Conservation (phyloP, 2,888 invertebrate genomes). For the Limnephilus marmoratus region DNA sequence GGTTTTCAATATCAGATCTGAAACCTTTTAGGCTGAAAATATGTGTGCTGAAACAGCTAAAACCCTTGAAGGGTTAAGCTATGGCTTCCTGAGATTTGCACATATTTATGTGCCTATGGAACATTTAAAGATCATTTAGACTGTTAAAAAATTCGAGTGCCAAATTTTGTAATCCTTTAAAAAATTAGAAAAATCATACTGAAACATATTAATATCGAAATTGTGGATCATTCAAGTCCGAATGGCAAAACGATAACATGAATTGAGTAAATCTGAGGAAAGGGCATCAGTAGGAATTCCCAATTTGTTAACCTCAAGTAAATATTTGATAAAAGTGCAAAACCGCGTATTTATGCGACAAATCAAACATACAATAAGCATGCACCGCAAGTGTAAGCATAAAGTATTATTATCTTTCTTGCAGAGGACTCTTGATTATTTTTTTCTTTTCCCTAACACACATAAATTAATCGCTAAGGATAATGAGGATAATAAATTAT, state of each 20-base stretch:
- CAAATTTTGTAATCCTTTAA: neutral
- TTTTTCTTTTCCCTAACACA: neutral
- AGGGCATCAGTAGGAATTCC: neutral
- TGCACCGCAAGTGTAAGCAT: neutral
- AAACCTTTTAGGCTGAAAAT: no score
- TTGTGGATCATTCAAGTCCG: neutral
- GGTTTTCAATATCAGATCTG: no score
- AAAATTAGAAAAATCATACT: neutral
- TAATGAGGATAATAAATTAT: neutral
- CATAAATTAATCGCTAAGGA: neutral
- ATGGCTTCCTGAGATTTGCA: neutral
- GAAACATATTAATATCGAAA: neutral
- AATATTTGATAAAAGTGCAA: no score
- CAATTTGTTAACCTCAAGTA: neutral
- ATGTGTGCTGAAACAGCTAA: no score
- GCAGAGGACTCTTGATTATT: neutral
- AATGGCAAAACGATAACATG: neutral
- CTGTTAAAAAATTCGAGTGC: neutral
- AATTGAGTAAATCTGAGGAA: neutral
- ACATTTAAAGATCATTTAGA: neutral
- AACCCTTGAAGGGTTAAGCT: neutral
- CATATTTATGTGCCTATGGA: neutral
- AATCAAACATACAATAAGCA: neutral
- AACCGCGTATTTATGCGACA: no score
- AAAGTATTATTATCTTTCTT: neutral